phyloP scores from a whole-genome alignment of 1,140 invertebrate species.

The Macrostomum lignano region DNA sequence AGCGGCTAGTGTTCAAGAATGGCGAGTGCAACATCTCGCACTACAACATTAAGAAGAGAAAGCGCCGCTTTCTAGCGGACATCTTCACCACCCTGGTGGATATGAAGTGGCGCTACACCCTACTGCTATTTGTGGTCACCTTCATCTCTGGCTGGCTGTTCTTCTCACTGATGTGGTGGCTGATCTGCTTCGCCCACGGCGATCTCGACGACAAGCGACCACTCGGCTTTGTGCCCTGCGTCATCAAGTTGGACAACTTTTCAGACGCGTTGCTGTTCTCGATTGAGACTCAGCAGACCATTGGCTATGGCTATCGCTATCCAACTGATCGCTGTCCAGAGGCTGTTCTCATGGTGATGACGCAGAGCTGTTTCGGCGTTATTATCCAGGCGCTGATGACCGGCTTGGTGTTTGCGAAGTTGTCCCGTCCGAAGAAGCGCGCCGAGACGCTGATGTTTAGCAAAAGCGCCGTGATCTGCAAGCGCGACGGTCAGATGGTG shows the following conservation, averaged over 20 bases:
- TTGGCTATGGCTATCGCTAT: slow-evolving; percentile 34
- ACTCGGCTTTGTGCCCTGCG: slow-evolving; percentile 22
- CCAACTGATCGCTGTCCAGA: slow-evolving; percentile 34
- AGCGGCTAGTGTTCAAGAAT: too few species aligned
- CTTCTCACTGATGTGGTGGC: slow-evolving; percentile 30
- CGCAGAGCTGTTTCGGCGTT: slow-evolving; percentile 20
- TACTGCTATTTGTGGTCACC: slow-evolving; percentile 27
- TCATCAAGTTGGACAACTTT: slow-evolving; percentile 22
- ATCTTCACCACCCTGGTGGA: slow-evolving; percentile 49
- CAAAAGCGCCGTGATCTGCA: slow-evolving; percentile 20
- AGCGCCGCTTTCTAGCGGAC: too few species aligned
- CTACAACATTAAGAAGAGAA: too few species aligned
- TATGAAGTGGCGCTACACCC: slow-evolving; percentile 28
- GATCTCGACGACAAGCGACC: slow-evolving; percentile 10
- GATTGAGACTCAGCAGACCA: slow-evolving; percentile 31
- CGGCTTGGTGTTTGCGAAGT: slow-evolving; percentile 14
- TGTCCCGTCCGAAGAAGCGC: slow-evolving; percentile 16
- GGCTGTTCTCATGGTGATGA: slow-evolving; percentile 12
- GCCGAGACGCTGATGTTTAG: slow-evolving; percentile 21
- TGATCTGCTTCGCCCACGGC: slow-evolving; percentile 28
- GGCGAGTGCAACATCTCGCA: too few species aligned
- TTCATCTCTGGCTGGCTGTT: slow-evolving; percentile 30
- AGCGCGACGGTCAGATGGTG: slow-evolving; percentile 46
- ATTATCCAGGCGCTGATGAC: slow-evolving; percentile 13
- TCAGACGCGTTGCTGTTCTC: slow-evolving; percentile 26